Conservation (phyloP, 2,888 invertebrate species). For the Cartodere bifasciata region DNA sequence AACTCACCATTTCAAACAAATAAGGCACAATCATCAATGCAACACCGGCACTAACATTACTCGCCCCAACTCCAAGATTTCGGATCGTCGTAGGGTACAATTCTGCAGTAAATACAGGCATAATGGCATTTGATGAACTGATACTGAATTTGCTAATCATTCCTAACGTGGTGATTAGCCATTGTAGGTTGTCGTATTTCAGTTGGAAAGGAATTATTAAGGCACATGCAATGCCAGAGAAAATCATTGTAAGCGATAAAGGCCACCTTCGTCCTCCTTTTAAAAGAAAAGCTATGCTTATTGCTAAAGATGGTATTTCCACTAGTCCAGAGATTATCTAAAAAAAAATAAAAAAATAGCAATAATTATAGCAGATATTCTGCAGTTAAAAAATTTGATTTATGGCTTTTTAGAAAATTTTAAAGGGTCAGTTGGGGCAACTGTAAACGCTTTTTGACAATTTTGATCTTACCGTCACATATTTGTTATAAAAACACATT, state of each 20-base stretch:
- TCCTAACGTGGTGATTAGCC: conserved; percentile 58
- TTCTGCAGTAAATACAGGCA: conserved; percentile 69
- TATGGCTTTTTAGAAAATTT: too few species aligned
- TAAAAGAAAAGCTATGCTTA: conserved; percentile 62
- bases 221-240: conserved; percentile 57
- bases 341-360: conserved; percentile 14
- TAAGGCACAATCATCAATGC: conserved; percentile 68
- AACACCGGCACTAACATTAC: conserved; percentile 62
- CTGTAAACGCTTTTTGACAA: too few species aligned
- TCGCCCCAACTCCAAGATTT: conserved; percentile 64
- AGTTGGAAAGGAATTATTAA: conserved; percentile 40
- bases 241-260: conserved; percentile 52
- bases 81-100: conserved; percentile 68
- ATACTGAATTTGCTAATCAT: conserved; percentile 73
- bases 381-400: too few species aligned
- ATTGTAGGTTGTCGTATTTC: conserved; percentile 42
- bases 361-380: conserved; percentile 1
- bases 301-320: conserved; percentile 64
- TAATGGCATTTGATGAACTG: conserved; percentile 64
- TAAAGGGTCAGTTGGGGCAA: too few species aligned
- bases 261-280: conserved; percentile 63
- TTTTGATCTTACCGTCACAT: too few species aligned
- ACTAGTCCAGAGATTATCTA: conserved; percentile 56
- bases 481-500: too few species aligned
- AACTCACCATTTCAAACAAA: conserved; percentile 61